Percentiles rank a stretch among this genome's conserved stretches.
Evolutionary conservation across 2,113 vertebrate genomes (phyloP).

Genomic region (Gulo gulo): DNA sequence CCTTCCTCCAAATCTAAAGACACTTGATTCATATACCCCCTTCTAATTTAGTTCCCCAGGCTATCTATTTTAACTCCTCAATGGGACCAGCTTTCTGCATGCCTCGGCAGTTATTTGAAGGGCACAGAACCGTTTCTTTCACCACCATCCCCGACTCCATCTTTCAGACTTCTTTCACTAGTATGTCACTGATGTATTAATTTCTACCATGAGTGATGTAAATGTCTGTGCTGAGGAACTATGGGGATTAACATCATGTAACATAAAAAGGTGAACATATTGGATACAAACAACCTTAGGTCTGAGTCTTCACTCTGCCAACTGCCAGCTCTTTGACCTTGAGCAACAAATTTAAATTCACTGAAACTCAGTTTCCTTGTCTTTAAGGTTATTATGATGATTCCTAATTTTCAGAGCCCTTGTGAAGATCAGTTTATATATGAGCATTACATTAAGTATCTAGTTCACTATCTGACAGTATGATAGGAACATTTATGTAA

Average conservation of each 20-base stretch:
- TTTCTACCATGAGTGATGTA: neutral
- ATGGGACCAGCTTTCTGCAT: neutral
- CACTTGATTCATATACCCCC: neutral
- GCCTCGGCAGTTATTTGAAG: neutral
- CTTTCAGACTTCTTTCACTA: neutral
- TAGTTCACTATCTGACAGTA: neutral
- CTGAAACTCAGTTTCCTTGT: neutral
- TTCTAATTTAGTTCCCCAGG: conserved; percentile 16
- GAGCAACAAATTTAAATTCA: neutral
- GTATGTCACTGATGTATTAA: neutral
- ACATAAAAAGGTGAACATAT: neutral
- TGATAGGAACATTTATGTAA: neutral
- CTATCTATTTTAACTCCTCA: conserved; percentile 40
- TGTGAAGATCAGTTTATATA: neutral
- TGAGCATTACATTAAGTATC: neutral
- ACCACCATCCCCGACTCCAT: neutral
- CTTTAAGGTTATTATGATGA: neutral
- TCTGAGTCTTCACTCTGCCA: neutral
- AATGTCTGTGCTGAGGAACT: neutral
- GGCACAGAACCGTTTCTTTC: neutral
- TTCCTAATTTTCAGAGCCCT: neutral
- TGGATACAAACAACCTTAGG: neutral
- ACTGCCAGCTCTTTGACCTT: neutral
- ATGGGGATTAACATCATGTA: neutral
- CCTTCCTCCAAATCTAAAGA: neutral